Conservation (phyloP, 2,113 vertebrate species). For the Terrapene triunguis region DNA sequence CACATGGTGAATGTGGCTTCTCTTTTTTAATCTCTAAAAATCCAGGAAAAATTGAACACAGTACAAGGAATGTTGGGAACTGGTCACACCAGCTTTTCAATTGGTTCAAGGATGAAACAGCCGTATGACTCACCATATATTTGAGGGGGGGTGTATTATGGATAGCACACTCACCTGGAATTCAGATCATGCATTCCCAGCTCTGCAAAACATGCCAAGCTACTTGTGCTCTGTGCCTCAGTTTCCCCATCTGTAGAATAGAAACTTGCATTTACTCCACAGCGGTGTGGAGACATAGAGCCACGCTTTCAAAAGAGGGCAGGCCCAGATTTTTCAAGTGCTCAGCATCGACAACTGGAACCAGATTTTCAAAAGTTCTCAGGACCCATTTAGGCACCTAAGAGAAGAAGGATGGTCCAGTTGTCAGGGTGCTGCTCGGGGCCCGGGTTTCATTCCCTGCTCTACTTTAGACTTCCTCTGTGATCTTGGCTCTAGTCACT, state of each 20-base stretch:
- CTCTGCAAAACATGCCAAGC: background rate
- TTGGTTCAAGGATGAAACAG: background rate
- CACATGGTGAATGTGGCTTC: rapidly evolving
- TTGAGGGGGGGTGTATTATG: background rate
- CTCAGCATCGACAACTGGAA: background rate
- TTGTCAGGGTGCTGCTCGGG: background rate
- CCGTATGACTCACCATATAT: background rate
- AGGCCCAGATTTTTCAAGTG: background rate
- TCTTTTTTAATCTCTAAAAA: rapidly evolving
- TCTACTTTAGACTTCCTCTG: background rate
- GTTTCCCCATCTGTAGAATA: background rate
- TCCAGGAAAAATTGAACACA: background rate
- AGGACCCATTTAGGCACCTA: background rate
- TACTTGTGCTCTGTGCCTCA: background rate
- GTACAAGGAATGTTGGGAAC: background rate
- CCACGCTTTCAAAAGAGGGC: background rate
- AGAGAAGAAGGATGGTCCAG: background rate
- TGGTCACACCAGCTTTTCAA: background rate
- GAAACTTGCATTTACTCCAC: background rate
- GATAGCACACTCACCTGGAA: background rate
- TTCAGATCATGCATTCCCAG: background rate
- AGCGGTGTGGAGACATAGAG: rapidly evolving
- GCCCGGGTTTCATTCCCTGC: background rate
- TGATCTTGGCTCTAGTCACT: background rate
- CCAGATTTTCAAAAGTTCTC: background rate